A percentile compares a stretch with the other conserved stretches of the same genome.
phyloP scores from a whole-genome alignment of 2,113 vertebrate species.

The Genyomyrus donnyi region DNA sequence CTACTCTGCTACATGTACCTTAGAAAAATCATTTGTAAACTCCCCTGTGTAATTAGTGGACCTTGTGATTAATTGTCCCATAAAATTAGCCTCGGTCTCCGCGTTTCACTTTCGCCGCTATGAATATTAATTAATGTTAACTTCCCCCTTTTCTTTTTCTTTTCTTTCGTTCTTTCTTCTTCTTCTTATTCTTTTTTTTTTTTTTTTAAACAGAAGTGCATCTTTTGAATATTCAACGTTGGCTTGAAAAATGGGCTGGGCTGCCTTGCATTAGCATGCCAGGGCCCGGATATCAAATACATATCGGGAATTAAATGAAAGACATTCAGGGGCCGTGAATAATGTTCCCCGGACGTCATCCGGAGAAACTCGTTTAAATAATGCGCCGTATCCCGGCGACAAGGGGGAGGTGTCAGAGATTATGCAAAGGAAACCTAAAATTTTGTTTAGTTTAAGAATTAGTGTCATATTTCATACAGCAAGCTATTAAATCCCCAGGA shows the following conservation, averaged over 20 bases:
- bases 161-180: constrained; percentile 2
- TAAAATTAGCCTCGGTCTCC: constrained; percentile 98
- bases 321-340: constrained; percentile 78
- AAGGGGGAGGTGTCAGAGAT: constrained; percentile 69
- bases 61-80: constrained; percentile 99
- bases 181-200: constrained; percentile 4
- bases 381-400: constrained; percentile 72
- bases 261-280: constrained; percentile 70
- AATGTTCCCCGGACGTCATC: constrained; percentile 86
- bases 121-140: constrained; percentile 99
- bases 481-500: constrained; percentile 61
- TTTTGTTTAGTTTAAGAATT: constrained; percentile 50
- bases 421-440: constrained; percentile 65
- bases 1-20: constrained; percentile 92
- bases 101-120: constrained; percentile 96
- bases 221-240: constrained; percentile 94
- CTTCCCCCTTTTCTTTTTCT: constrained; percentile 48
- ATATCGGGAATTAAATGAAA: constrained; percentile 64
- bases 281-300: constrained; percentile 76
- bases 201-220: constrained; percentile 61
- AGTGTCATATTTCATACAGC: constrained; percentile 52
- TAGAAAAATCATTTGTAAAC: constrained; percentile 98
- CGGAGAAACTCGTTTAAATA: constrained; percentile 88
- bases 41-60: constrained; percentile 99
- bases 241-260: constrained; percentile 83